phyloP scores from a whole-genome alignment of 2,888 invertebrate genomes.

The Pollenia labialis region DNA sequence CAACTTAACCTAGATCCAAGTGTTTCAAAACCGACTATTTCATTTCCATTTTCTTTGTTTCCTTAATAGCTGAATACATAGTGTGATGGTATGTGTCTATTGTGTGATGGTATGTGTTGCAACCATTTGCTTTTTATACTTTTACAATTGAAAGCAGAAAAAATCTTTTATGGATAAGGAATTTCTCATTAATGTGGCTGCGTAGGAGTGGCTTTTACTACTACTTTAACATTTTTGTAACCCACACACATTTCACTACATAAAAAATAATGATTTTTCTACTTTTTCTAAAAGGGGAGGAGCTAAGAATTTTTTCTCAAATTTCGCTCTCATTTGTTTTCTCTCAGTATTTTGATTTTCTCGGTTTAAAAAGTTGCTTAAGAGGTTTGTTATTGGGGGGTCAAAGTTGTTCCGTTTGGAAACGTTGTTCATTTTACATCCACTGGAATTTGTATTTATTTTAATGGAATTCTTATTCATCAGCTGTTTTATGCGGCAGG shows the following conservation, averaged over 20 bases:
- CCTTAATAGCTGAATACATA: conserved; percentile 52
- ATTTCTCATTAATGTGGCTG: conserved; percentile 83
- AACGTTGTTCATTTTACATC: conserved; percentile 41
- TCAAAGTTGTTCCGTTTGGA: conserved; percentile 5
- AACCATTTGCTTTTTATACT: conserved; percentile 73
- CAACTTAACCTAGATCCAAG: conserved; percentile 67
- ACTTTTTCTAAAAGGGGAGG: conserved; percentile 52
- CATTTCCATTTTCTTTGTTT: conserved; percentile 25
- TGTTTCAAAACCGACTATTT: conserved; percentile 42
- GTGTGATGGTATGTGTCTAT: background rate
- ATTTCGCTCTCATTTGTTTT: conserved; percentile 13
- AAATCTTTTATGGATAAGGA: conserved; percentile 1
- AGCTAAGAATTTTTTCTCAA: conserved; percentile 18
- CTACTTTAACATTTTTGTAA: conserved; percentile 41
- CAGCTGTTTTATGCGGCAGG: conserved; percentile 50
- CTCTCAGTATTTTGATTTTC: background rate
- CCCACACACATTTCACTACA: conserved; percentile 46
- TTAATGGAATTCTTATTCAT: conserved; percentile 27
- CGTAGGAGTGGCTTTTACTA: conserved; percentile 82
- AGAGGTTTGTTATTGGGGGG: background rate
- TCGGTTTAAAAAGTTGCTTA: background rate
- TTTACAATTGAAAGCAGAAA: conserved; percentile 5
- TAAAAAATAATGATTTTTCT: background rate
- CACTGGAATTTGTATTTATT: conserved; percentile 6
- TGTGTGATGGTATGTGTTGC: conserved; percentile 20